Percentiles rank a stretch among this genome's conserved stretches.
phyloP scores from a whole-genome alignment of 2,888 invertebrate genomes.

The Deilephila porcellus region DNA sequence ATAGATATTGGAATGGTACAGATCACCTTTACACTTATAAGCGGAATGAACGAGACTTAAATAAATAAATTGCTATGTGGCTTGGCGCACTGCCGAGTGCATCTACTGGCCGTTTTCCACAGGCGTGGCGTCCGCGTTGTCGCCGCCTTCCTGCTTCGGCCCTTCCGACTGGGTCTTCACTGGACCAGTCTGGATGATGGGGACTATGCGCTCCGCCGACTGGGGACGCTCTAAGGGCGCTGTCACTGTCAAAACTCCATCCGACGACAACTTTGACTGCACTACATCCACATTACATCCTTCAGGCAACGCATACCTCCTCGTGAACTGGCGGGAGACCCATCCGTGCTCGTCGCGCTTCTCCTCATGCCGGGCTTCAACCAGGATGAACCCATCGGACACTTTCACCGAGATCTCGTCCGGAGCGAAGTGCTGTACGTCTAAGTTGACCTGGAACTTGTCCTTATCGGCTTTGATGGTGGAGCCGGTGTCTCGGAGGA shows the following conservation, averaged over 20 bases:
- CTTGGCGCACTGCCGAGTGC: conserved; percentile 33
- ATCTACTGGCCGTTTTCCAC: conserved; percentile 46
- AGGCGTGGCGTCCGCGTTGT: conserved; percentile 33
- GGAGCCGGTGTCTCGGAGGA: conserved; percentile 67
- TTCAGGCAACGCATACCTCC: conserved; percentile 88
- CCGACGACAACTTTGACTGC: conserved; percentile 87
- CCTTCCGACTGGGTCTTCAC: conserved; percentile 54
- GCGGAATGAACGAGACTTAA: background rate
- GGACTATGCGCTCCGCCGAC: conserved; percentile 70
- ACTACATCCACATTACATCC: conserved; percentile 87
- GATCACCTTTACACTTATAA: conserved; percentile 8
- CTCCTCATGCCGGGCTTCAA: conserved; percentile 89
- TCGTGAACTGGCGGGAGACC: conserved; percentile 87
- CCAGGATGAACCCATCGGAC: conserved; percentile 85
- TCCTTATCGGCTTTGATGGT: conserved; percentile 81
- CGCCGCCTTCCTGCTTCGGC: conserved; percentile 36
- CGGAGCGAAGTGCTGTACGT: conserved; percentile 89
- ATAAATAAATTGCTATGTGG: conserved; percentile 28
- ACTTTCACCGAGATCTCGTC: conserved; percentile 90
- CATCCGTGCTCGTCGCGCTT: conserved; percentile 88
- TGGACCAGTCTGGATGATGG: conserved; percentile 82
- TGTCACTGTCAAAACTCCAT: conserved; percentile 87
- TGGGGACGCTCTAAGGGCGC: conserved; percentile 70
- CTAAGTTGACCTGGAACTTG: conserved; percentile 87
- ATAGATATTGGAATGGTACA: conserved; percentile 12